These are phyloP conservation scores for Xenopus borealis DNA, from an alignment of 2,113 vertebrate species.

Conservation along the genomic window DNA sequence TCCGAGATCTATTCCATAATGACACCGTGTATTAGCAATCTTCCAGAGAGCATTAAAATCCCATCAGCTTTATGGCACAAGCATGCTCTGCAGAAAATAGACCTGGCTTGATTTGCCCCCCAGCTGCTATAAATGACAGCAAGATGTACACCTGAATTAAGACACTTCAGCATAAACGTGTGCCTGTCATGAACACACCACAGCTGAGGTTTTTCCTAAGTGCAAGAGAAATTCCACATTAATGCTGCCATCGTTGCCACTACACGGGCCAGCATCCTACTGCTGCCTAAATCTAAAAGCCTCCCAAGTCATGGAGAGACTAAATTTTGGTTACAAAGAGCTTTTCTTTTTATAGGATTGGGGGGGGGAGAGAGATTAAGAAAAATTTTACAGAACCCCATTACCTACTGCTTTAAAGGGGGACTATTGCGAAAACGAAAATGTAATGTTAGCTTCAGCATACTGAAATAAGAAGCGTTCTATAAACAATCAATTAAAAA, in stretches of 20 bases:
- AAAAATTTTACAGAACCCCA: too few relatives aligned
- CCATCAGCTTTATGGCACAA: conserved; percentile 26
- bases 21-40: conserved; percentile 40
- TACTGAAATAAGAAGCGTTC: too few relatives aligned
- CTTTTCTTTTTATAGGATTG: background rate
- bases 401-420: too few relatives aligned
- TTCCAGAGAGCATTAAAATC: conserved; percentile 45
- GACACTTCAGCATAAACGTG: conserved; percentile 14
- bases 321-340: conserved; percentile 6
- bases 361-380: too few relatives aligned
- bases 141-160: conserved; percentile 28
- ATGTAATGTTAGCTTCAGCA: too few relatives aligned
- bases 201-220: conserved; percentile 8
- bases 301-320: background rate
- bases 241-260: background rate
- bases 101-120: conserved; percentile 6
- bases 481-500: too few relatives aligned
- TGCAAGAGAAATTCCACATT: conserved; percentile 36
- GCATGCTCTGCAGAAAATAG: conserved; percentile 12
- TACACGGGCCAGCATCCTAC: background rate
- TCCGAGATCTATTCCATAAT: conserved; percentile 30
- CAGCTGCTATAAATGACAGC: conserved; percentile 27
- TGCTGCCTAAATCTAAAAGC: background rate
- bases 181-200: conserved; percentile 39
- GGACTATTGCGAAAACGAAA: too few relatives aligned